phyloP scores from a whole-genome alignment of 1,140 invertebrate genomes.

The Mamestra configurata region DNA sequence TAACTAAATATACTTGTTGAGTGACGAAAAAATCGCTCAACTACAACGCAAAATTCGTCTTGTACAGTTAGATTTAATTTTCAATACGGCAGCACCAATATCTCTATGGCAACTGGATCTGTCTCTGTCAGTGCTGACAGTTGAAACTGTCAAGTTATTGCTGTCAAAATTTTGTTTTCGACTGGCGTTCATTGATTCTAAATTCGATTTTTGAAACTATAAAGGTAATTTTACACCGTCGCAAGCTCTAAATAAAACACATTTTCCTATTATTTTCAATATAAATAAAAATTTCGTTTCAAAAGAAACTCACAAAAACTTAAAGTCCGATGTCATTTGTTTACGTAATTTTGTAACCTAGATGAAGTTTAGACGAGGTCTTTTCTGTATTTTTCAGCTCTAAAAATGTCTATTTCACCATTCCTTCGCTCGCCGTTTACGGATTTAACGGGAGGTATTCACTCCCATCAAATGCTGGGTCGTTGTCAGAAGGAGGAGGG shows the following conservation, averaged over 20 bases:
- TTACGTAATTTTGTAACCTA: slow-evolving; percentile 83
- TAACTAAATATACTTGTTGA: too few relatives aligned
- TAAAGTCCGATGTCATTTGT: slow-evolving; percentile 62
- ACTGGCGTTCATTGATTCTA: neutral
- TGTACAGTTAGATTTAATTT: too few relatives aligned
- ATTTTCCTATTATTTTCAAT: neutral
- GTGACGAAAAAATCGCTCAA: too few relatives aligned
- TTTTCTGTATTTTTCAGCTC: slow-evolving; percentile 58
- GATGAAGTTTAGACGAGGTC: neutral
- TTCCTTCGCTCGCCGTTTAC: slow-evolving; percentile 90
- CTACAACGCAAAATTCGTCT: too few relatives aligned
- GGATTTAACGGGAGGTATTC: slow-evolving; percentile 89
- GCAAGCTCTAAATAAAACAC: neutral
- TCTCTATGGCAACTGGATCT: neutral
- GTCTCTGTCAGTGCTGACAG: neutral
- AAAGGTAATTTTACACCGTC: slow-evolving; percentile 2
- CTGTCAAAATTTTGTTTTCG: slow-evolving; percentile 23
- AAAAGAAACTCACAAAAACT: neutral
- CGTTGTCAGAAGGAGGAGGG: slow-evolving; percentile 91
- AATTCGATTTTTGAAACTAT: slow-evolving; percentile 40
- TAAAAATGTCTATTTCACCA: slow-evolving; percentile 87
- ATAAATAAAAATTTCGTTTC: too few relatives aligned
- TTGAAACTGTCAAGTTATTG: neutral
- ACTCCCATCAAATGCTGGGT: slow-evolving; percentile 89
- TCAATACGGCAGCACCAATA: too few relatives aligned